Percentiles rank a stretch among this genome's conserved stretches.
These are phyloP conservation scores for Lanius ludovicianus DNA, from an alignment of 2,113 vertebrate species.

Conservation along the genomic window DNA sequence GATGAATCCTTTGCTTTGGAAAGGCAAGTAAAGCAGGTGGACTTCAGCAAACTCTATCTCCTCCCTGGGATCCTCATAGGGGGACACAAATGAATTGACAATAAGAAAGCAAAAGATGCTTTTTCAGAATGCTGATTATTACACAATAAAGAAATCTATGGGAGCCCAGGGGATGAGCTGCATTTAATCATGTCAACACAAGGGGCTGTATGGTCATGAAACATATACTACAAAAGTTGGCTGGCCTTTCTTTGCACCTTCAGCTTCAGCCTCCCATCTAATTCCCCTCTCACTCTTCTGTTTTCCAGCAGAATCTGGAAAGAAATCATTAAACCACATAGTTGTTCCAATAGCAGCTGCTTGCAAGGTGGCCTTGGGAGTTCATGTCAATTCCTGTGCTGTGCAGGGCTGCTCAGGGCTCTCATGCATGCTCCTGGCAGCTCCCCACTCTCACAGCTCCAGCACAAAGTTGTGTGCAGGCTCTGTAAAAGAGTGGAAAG, in stretches of 20 bases:
- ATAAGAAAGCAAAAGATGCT: neutral
- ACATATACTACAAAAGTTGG: slow-evolving; percentile 44
- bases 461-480: neutral
- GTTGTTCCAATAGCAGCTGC: slow-evolving; percentile 60
- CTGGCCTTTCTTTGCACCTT: slow-evolving; percentile 68
- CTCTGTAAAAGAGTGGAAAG: neutral
- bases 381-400: slow-evolving; percentile 12
- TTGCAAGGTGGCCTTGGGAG: neutral
- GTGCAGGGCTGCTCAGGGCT: neutral
- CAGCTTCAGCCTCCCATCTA: neutral
- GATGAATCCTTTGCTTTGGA: neutral
- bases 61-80: neutral
- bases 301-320: slow-evolving; percentile 57
- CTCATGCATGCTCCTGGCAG: neutral
- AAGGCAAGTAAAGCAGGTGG: neutral
- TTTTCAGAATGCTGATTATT: neutral
- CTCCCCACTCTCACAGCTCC: neutral
- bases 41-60: neutral
- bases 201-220: neutral
- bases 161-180: slow-evolving; percentile 3
- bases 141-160: neutral
- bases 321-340: neutral
- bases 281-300: neutral
- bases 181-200: slow-evolving; percentile 4
- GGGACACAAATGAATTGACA: neutral